These are phyloP conservation scores for Psephotus haematonotus DNA, from an alignment of 2,113 vertebrate genomes.

Conservation along the genomic window DNA sequence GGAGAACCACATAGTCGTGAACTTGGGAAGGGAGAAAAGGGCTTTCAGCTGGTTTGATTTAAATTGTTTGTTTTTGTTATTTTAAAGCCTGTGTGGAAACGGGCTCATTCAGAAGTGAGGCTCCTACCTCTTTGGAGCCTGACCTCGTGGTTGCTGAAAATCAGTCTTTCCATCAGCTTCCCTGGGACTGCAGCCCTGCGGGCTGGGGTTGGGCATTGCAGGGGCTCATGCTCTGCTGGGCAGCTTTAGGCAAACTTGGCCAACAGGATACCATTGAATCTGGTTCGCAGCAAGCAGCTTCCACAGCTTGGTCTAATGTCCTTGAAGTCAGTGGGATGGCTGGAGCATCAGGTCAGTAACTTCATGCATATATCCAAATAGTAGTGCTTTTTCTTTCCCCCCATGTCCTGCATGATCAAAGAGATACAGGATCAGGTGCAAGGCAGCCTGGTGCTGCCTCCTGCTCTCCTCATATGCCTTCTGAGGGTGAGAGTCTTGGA, in stretches of 20 bases:
- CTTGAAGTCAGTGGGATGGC: not conserved
- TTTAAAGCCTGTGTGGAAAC: not conserved
- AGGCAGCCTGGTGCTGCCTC: not conserved
- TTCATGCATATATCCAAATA: not conserved
- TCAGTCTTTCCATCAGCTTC: not conserved
- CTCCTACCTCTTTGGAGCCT: not conserved
- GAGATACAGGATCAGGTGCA: not conserved
- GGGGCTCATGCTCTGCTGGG: not conserved
- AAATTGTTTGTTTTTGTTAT: constrained; percentile 47
- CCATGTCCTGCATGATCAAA: not conserved
- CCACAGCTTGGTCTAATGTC: not conserved
- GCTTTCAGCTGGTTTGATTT: constrained; percentile 53
- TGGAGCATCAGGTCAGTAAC: constrained; percentile 4
- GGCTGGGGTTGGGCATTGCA: not conserved
- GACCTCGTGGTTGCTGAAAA: not conserved
- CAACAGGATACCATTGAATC: not conserved
- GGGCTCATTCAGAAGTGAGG: not conserved
- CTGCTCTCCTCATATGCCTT: not conserved
- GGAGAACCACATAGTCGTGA: not conserved
- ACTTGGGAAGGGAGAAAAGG: constrained; percentile 26
- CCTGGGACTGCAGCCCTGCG: not conserved
- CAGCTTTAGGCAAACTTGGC: not conserved
- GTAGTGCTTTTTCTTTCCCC: not conserved
- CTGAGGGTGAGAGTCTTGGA: not conserved
- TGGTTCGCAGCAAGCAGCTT: not conserved